These are phyloP conservation scores for Clarias platycephalus DNA, from an alignment of 2,797 vertebrate species.

Conservation along the genomic window DNA sequence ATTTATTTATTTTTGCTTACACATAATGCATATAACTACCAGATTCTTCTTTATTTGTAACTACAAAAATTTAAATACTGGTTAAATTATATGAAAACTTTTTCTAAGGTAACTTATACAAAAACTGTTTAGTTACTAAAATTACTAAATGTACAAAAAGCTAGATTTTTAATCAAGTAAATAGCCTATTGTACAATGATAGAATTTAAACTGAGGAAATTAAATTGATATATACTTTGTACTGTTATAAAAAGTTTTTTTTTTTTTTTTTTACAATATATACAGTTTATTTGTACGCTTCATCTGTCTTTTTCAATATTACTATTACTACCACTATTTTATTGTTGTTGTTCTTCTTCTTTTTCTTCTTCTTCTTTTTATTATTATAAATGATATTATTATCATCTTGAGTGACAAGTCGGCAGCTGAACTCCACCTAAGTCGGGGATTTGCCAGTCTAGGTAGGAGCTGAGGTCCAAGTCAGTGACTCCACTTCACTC, in stretches of 20 bases:
- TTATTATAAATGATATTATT: background rate
- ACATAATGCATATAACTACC: background rate
- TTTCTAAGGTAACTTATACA: background rate
- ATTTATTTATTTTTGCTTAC: background rate
- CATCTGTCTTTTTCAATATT: background rate
- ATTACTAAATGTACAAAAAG: background rate
- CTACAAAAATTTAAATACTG: too few relatives aligned
- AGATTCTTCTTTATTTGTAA: background rate
- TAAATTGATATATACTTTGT: background rate
- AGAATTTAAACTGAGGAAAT: background rate
- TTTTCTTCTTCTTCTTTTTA: background rate
- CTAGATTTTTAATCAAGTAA: background rate
- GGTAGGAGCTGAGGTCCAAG: slow-evolving; percentile 24
- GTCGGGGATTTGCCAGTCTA: background rate
- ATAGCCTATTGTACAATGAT: background rate
- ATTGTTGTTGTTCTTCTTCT: background rate
- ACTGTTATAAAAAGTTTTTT: background rate
- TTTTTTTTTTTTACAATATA: too few relatives aligned
- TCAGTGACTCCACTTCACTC: slow-evolving; percentile 28
- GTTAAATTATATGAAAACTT: too few relatives aligned
- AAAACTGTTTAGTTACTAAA: background rate
- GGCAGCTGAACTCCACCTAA: background rate
- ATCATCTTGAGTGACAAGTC: background rate
- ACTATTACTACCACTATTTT: background rate
- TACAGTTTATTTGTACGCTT: background rate